These are phyloP conservation scores for Arizona elegans DNA, from an alignment of 2,113 vertebrate genomes.

Conservation along the genomic window DNA sequence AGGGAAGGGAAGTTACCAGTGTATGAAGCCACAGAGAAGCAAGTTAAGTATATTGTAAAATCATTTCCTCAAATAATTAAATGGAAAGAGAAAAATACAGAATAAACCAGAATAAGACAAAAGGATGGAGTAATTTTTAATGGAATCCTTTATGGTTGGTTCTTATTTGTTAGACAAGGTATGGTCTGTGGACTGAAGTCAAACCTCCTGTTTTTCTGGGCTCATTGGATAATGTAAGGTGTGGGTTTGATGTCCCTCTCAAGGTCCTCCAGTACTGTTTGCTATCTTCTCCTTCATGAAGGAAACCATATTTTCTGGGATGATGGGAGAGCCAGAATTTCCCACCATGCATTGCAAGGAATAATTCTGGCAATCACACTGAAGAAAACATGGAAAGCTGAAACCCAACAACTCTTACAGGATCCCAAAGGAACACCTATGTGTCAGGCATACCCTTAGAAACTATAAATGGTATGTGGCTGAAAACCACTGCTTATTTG, in stretches of 20 bases:
- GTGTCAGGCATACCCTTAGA: neutral
- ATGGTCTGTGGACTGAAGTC: neutral
- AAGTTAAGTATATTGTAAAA: constrained; percentile 36
- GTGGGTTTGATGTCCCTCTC: neutral
- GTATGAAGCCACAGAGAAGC: constrained; percentile 41
- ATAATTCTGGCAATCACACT: neutral
- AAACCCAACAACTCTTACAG: neutral
- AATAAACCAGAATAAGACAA: constrained; percentile 6
- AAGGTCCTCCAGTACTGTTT: neutral
- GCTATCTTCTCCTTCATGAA: neutral
- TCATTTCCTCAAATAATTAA: constrained; percentile 33
- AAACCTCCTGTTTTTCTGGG: neutral
- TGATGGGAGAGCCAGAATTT: neutral
- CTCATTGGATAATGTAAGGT: neutral
- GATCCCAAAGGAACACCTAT: neutral
- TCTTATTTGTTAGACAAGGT: neutral
- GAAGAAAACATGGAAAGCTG: neutral
- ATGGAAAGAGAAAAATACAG: constrained; percentile 16
- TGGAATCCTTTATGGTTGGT: constrained; percentile 16
- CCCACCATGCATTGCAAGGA: neutral
- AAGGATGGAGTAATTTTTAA: constrained; percentile 29
- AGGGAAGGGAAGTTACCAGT: constrained; percentile 42
- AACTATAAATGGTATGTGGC: neutral
- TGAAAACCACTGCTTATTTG: neutral
- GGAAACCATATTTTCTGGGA: neutral